Evolutionary conservation across 2,888 invertebrate species (phyloP).

Genomic region (Cephus rjabovi): DNA sequence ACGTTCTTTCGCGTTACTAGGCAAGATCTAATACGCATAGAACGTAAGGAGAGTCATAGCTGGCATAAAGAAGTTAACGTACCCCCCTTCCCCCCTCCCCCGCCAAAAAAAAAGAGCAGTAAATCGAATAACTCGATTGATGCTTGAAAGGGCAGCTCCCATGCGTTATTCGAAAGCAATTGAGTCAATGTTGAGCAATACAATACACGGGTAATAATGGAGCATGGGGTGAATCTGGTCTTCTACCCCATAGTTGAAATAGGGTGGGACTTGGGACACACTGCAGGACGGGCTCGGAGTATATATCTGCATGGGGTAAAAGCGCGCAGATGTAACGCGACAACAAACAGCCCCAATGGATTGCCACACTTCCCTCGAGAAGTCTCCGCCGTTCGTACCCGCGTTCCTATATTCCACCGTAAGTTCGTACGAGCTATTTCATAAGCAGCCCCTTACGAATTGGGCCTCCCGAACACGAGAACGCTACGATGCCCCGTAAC

Average conservation of each 20-base stretch:
- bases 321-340: constrained; percentile 63
- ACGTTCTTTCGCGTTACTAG: background rate
- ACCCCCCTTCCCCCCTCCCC: constrained; percentile 13
- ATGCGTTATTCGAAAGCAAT: constrained; percentile 66
- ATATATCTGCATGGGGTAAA: constrained; percentile 46
- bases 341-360: constrained; percentile 60
- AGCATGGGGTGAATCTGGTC: constrained; percentile 63
- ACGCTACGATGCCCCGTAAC: background rate
- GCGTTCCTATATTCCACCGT: background rate
- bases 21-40: background rate
- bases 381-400: background rate
- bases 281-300: background rate
- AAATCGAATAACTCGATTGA: constrained; percentile 65
- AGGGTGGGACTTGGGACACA: constrained; percentile 3
- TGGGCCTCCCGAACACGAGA: background rate
- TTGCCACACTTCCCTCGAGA: constrained; percentile 37
- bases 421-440: background rate
- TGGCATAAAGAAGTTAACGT: constrained; percentile 13
- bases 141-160: constrained; percentile 43
- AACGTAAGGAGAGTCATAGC: constrained; percentile 39
- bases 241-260: constrained; percentile 23
- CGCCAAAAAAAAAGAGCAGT: constrained; percentile 59
- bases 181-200: constrained; percentile 66
- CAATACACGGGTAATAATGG: constrained; percentile 67
- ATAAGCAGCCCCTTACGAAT: background rate